Conservation (phyloP, 2,888 invertebrate species). For the Apoda limacodes region DNA sequence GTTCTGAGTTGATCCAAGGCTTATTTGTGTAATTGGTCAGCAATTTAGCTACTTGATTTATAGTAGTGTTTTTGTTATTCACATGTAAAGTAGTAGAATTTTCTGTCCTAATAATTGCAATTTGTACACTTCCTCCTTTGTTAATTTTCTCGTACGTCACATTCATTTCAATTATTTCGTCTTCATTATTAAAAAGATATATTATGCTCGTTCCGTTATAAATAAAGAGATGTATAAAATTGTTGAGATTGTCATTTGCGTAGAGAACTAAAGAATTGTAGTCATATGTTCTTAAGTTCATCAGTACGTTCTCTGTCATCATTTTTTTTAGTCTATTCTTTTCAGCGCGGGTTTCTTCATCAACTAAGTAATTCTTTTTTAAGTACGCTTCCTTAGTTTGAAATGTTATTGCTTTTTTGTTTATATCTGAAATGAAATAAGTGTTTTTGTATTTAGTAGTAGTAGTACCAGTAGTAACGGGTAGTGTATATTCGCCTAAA, state of each 20-base stretch:
- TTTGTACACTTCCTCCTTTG: constrained; percentile 87
- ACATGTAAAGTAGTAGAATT: constrained; percentile 84
- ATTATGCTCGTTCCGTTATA: constrained; percentile 83
- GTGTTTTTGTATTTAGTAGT: neutral
- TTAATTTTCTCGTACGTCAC: constrained; percentile 81
- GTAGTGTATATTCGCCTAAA: too few species aligned
- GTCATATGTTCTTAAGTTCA: constrained; percentile 91
- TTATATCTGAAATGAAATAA: constrained; percentile 81
- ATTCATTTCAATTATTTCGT: constrained; percentile 83
- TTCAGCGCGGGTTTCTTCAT: constrained; percentile 72
- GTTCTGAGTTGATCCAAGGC: constrained; percentile 87
- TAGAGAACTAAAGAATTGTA: constrained; percentile 85
- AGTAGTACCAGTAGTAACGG: too few species aligned
- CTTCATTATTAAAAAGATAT: constrained; percentile 85
- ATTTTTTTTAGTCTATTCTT: constrained; percentile 77
- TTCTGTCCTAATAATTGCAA: constrained; percentile 83
- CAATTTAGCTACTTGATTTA: constrained; percentile 76
- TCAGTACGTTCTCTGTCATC: constrained; percentile 83
- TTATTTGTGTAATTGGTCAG: constrained; percentile 84
- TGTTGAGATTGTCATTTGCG: constrained; percentile 92
- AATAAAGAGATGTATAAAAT: constrained; percentile 91
- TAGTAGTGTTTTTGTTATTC: constrained; percentile 79
- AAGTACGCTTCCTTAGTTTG: constrained; percentile 83
- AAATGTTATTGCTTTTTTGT: constrained; percentile 89
- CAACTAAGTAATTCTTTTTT: constrained; percentile 83